Evolutionary conservation across 2,113 vertebrate genomes (phyloP), one percentile per base, ranked within the genome.

Genomic region (Lamprotornis superbus): DNA sequence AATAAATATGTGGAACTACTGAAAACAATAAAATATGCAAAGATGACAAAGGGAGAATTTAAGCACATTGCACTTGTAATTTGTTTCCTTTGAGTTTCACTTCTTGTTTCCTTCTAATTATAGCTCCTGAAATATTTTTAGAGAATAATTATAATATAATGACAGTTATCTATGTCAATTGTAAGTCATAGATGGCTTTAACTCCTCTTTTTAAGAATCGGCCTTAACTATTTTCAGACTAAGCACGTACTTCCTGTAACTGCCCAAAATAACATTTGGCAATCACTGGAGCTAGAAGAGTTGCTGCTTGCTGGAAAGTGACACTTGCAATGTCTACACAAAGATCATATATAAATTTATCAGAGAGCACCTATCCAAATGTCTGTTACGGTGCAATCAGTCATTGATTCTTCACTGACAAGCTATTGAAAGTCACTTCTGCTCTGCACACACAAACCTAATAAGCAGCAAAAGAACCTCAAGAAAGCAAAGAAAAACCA

Each of bases 71-170:
- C n/a, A 37, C 57, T 86, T 82, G 33, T 64, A 50, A 89, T 89
- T 94, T 46, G 53, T 77, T 77, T 82, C 90, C 57, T 83, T 33
- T 69, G 76, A 69, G 28, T 42, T 86, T 83, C 20, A 68, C 28
- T 87, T 94, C 50, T 83, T 83, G 40, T 78, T 88, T 87, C 77
- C 33, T 84, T 79, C 83, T 93, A 78, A 90, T 94, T 95, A 84
- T n/a, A 91, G 57, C 27, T 59, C 52, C 8, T 69, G 70, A 87
- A 89, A 35, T 63, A 87, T 77, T 93, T 88, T 96, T 84, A 83
- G 81, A 31, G 50, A 77, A 91, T 63, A 25, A 82, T 61, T 91
- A 71, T 52, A 79, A 80, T 25, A 65, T 69, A 70, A 79, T 86
- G 64, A 89, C 73, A 84, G 87, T 78, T 91, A 67, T 70, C 77